A percentile compares a stretch with the other conserved stretches of the same genome.
These are phyloP conservation scores for Callocephalon fimbriatum DNA, from an alignment of 2,113 vertebrate species.

Conservation along the genomic window DNA sequence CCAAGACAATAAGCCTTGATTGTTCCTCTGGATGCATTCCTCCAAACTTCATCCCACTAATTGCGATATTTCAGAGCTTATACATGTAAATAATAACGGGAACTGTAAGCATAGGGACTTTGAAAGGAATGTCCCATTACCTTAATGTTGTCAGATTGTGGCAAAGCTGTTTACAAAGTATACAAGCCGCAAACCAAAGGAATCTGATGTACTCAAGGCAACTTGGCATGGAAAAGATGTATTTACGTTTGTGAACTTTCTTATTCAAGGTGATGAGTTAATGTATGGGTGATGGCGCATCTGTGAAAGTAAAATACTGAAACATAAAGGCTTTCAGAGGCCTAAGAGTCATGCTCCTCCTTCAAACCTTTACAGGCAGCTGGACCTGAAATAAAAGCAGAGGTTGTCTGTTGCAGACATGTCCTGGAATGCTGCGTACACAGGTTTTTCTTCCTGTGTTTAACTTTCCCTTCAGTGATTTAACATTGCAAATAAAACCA, in stretches of 20 bases:
- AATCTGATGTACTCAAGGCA: conserved; percentile 30
- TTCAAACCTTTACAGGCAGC: background rate
- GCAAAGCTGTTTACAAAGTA: conserved; percentile 55
- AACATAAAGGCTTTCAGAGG: background rate
- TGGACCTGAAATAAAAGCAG: conserved; percentile 5
- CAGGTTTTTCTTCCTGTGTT: conserved; percentile 47
- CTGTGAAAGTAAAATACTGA: conserved; percentile 35
- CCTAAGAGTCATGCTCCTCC: background rate
- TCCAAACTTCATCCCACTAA: conserved; percentile 47
- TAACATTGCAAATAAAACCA: conserved; percentile 45
- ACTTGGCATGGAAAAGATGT: conserved; percentile 46
- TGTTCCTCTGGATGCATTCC: conserved; percentile 50
- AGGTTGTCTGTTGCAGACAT: background rate
- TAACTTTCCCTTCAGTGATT: conserved; percentile 52
- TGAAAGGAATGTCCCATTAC: conserved; percentile 21
- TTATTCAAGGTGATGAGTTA: conserved; percentile 66
- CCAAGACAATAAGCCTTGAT: conserved; percentile 33
- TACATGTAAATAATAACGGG: conserved; percentile 50
- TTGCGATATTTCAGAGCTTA: conserved; percentile 50
- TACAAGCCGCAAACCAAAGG: conserved; percentile 57
- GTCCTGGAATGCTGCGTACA: background rate
- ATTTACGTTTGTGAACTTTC: conserved; percentile 69
- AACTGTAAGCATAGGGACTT: background rate
- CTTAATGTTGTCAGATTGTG: conserved; percentile 17
- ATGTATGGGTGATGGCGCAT: conserved; percentile 40